Conservation (phyloP, 1,140 invertebrate species). For the Druon quercuslanigerum region DNA sequence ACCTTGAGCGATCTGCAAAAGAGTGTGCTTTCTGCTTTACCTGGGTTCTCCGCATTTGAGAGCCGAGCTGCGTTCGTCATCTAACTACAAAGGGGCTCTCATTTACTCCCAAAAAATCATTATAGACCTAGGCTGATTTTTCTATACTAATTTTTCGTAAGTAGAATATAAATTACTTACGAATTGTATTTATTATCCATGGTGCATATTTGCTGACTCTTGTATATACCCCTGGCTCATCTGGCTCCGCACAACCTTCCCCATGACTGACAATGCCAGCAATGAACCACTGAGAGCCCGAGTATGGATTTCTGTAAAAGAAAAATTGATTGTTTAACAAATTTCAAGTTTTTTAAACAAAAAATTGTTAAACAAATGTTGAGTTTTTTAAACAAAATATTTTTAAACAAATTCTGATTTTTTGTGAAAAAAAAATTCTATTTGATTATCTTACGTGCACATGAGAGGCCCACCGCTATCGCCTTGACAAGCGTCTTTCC, state of each 20-base stretch:
- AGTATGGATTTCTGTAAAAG: neutral
- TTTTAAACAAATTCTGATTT: too few relatives aligned
- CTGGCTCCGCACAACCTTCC: conserved; percentile 84
- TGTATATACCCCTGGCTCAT: conserved; percentile 89
- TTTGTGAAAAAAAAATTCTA: too few relatives aligned
- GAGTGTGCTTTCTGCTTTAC: too few relatives aligned
- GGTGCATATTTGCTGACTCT: conserved; percentile 82
- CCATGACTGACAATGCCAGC: conserved; percentile 89
- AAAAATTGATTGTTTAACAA: neutral
- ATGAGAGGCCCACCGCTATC: conserved; percentile 88
- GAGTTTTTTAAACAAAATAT: too few relatives aligned
- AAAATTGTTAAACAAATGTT: too few relatives aligned
- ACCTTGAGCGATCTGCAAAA: too few relatives aligned
- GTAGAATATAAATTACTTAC: conserved; percentile 31
- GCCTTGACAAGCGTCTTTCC: conserved; percentile 88
- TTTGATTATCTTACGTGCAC: conserved; percentile 74
- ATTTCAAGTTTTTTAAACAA: too few relatives aligned
- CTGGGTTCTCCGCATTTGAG: too few relatives aligned
- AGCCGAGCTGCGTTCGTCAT: too few relatives aligned
- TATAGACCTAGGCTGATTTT: too few relatives aligned
- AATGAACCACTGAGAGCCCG: conserved; percentile 76
- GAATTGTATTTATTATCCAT: conserved; percentile 82
- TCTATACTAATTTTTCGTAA: neutral
- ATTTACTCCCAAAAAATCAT: too few relatives aligned
- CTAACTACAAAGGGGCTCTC: too few relatives aligned